Base-by-base conservation (phyloP, 2,797 vertebrate genomes). In the Sebastes cheni region DNA sequence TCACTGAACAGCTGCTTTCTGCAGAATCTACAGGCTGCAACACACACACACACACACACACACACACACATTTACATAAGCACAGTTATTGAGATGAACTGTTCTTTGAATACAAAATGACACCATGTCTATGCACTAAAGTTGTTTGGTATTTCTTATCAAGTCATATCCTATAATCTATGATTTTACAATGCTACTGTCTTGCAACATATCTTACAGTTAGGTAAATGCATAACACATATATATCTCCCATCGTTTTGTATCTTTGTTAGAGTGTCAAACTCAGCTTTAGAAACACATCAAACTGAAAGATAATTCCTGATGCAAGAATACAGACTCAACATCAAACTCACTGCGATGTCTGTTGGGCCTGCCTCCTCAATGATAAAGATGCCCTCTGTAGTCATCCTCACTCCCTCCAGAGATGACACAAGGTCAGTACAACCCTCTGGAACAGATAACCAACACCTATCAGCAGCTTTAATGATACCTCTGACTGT, bases 391-490 rank as follows among this genome's bases (percentile, higher is more conserved):
- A 91, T 88, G 20, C 95, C 95, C 36, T 97, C 96, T 12, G 83
- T 55, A 27, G 96, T 96, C 91, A 94, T 90, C 86, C 55, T 88
- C 88, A 94, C 76, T 56, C 86, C 91, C 55, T 92, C 90, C 42
- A 93, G 84, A 74, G 89, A 90, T 5, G 88, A 94, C 1, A 68
- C 84, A 72, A 97, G 65, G 42, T 95, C 93, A 2, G 85, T 27
- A 34, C 97, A 98, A 59, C 97, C 96, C 87, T 97, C 97, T 98
- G 88, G 67, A 18, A 82, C 10, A 79, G 7, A 75, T 79, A 75
- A 29, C 5, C 39, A 58, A 18, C 50, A 18, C 3, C 3, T 2
- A 58, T 52, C 23, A 42, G 30, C 52, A 6, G 6, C 12, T 18
- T 46, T n/a, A 50, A 32, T 25, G 12, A 32, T 29, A 46, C 11